These are phyloP conservation scores for Myodes glareolus DNA, from an alignment of 2,113 vertebrate species.

Conservation along the genomic window DNA sequence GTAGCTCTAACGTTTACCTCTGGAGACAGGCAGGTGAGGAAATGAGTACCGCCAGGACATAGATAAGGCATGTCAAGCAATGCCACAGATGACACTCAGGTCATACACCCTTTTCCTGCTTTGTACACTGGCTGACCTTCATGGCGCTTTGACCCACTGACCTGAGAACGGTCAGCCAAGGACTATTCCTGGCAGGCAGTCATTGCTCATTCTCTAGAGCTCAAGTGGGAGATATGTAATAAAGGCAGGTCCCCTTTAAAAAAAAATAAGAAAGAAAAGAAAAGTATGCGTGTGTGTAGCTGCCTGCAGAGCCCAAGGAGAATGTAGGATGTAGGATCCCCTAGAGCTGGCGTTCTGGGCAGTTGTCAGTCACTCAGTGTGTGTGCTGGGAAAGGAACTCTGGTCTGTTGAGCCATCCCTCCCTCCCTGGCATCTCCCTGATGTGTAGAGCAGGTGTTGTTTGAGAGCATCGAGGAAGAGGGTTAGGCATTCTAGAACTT, in stretches of 20 bases:
- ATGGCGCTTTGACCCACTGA: not conserved
- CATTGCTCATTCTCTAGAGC: rapidly evolving
- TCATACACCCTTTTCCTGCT: not conserved
- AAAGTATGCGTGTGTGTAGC: not conserved
- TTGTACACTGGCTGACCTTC: no score
- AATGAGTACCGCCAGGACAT: not conserved
- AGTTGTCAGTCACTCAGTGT: not conserved
- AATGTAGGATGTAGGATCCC: not conserved
- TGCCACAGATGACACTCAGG: not conserved
- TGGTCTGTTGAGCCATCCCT: not conserved
- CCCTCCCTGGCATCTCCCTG: not conserved
- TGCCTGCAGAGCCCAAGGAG: not conserved
- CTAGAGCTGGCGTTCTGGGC: no score
- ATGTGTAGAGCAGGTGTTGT: not conserved
- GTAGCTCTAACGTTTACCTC: not conserved
- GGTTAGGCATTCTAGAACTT: not conserved
- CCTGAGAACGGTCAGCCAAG: not conserved
- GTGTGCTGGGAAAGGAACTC: not conserved
- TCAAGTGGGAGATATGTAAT: not conserved
- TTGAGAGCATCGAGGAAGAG: not conserved
- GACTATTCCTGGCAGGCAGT: no score
- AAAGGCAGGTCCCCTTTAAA: not conserved
- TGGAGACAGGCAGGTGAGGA: not conserved
- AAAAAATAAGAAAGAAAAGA: not conserved
- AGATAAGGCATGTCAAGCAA: not conserved